Conservation (phyloP, 2,797 vertebrate genomes). For the Rhinogobio ventralis region DNA sequence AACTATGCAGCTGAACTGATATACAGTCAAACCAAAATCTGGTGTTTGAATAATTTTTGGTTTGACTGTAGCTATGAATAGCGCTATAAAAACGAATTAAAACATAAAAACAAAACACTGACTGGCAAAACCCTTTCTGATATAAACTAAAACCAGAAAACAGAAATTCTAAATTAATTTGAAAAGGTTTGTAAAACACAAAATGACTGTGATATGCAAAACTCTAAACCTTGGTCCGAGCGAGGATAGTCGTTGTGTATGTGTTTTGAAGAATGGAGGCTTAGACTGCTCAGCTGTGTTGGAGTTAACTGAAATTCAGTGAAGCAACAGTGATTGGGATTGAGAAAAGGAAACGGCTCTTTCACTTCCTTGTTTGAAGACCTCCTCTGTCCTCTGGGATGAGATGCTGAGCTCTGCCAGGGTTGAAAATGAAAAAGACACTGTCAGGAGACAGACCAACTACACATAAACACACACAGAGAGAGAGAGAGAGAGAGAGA, state of each 20-base stretch:
- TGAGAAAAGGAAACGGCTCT: constrained; percentile 29
- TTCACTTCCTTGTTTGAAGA: constrained; percentile 38
- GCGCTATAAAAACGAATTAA: background rate
- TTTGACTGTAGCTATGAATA: background rate
- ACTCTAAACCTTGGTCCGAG: background rate
- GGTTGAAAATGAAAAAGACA: constrained; percentile 39
- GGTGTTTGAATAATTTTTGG: too few relatives aligned
- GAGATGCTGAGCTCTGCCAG: constrained; percentile 37
- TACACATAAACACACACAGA: constrained; percentile 17
- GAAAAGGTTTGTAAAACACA: background rate
- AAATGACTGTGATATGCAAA: background rate
- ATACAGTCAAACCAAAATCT: too few relatives aligned
- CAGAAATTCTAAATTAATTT: background rate
- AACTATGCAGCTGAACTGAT: background rate
- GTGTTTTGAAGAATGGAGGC: constrained; percentile 29
- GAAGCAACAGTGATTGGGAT: constrained; percentile 30
- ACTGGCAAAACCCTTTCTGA: background rate
- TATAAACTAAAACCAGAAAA: background rate
- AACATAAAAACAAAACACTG: background rate
- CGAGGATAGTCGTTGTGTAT: background rate
- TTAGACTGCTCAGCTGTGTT: constrained; percentile 20
- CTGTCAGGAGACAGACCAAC: constrained; percentile 27
- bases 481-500: background rate
- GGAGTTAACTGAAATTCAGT: constrained; percentile 22
- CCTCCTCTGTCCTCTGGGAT: constrained; percentile 38